These are phyloP conservation scores for Ichneumoninae sp. DNA, from an alignment of 2,888 invertebrate genomes.

Conservation along the genomic window DNA sequence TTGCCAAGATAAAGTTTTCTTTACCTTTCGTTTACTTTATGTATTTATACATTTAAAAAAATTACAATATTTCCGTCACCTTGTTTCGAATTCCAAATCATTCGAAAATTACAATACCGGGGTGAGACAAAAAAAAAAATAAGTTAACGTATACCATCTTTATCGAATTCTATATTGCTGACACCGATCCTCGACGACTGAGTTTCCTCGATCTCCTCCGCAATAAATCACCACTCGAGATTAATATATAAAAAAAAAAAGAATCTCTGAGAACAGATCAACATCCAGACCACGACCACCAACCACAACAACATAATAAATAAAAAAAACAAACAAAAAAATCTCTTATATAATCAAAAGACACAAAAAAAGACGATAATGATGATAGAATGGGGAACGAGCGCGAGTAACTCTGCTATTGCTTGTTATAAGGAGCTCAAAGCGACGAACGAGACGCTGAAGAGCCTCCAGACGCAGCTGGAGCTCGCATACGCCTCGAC, in stretches of 20 bases:
- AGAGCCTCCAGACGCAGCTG: constrained; percentile 92
- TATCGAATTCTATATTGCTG: not conserved
- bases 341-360: constrained; percentile 32
- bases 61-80: not conserved
- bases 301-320: constrained; percentile 51
- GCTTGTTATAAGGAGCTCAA: constrained; percentile 90
- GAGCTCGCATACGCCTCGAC: constrained; percentile 89
- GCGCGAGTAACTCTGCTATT: constrained; percentile 80
- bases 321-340: constrained; percentile 32
- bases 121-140: not conserved
- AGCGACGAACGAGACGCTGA: constrained; percentile 93
- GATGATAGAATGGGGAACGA: constrained; percentile 59
- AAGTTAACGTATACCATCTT: not conserved
- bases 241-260: constrained; percentile 27
- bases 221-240: constrained; percentile 25
- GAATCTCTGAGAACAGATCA: constrained; percentile 50
- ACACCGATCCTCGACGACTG: constrained; percentile 56
- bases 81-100: not conserved
- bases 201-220: constrained; percentile 36
- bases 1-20: not conserved
- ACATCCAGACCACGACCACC: constrained; percentile 50
- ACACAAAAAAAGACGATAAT: constrained; percentile 63
- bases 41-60: not conserved
- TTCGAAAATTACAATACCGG: not conserved
- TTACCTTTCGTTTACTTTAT: not conserved